A percentile compares a stretch with the other conserved stretches of the same genome.
phyloP scores from a whole-genome alignment of 2,797 vertebrate species.

The Trachops cirrhosus region DNA sequence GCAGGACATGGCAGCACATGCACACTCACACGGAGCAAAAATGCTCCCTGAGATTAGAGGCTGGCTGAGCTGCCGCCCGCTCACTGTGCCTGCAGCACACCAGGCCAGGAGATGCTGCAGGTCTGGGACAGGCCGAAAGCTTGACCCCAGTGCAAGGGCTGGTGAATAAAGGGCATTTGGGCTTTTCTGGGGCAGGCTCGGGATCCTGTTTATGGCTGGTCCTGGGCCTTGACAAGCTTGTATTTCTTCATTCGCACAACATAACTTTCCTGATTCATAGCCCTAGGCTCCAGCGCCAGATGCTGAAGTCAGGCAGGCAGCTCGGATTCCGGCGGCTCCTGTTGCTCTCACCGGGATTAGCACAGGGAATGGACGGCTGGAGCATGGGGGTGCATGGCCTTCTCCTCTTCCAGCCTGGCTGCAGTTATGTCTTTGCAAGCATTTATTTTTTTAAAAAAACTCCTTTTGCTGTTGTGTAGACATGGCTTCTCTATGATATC shows the following conservation, averaged over 20 bases:
- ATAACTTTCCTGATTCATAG: conserved; percentile 64
- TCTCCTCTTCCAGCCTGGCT: conserved; percentile 71
- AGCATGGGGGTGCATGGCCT: conserved; percentile 53
- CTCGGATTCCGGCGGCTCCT: conserved; percentile 73
- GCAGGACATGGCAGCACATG: not conserved
- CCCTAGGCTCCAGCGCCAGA: conserved; percentile 71
- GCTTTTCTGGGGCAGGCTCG: not conserved
- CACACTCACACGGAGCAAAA: not conserved
- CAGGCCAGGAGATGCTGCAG: not conserved
- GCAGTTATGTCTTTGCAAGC: conserved; percentile 63
- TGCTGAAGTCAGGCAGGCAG: conserved; percentile 81
- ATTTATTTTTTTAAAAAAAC: conserved; percentile 70
- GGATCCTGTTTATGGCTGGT: not conserved
- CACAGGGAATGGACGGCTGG: conserved; percentile 67
- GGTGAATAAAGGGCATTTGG: not conserved
- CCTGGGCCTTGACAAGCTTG: conserved; percentile 46
- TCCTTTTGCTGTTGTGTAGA: conserved; percentile 38
- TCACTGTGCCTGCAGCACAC: not conserved
- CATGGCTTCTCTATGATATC: not conserved
- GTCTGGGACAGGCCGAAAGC: not conserved
- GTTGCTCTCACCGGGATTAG: conserved; percentile 84
- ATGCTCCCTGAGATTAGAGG: not conserved
- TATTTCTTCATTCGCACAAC: conserved; percentile 53
- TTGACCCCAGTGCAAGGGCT: not conserved
- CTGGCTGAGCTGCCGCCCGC: not conserved